A percentile compares a stretch with the other conserved stretches of the same genome.
phyloP scores from a whole-genome alignment of 2,888 invertebrate species.

The Apotomis capreana region DNA sequence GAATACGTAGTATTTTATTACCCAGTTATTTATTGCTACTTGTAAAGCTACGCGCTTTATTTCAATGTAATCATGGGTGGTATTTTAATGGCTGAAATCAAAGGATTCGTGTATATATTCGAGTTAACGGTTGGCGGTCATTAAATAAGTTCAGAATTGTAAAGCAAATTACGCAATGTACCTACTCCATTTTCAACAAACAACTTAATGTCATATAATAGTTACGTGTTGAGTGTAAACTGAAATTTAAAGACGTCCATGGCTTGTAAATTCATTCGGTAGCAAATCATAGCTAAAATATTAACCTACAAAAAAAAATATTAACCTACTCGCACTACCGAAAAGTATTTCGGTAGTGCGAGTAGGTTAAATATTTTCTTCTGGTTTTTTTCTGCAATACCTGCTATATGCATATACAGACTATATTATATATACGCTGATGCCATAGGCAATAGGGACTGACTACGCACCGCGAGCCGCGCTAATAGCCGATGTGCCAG shows the following conservation, averaged over 20 bases:
- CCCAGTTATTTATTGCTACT: conserved; percentile 48
- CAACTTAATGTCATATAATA: neutral
- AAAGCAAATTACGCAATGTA: conserved; percentile 4
- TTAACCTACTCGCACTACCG: too few relatives aligned
- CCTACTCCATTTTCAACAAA: neutral
- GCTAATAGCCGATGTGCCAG: too few relatives aligned
- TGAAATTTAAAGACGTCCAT: neutral
- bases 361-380: too few relatives aligned
- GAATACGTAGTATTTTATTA: conserved; percentile 61
- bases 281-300: too few relatives aligned
- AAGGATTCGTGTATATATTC: conserved; percentile 14
- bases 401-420: too few relatives aligned
- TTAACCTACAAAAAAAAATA: too few relatives aligned
- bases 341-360: too few relatives aligned
- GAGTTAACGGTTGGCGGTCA: conserved; percentile 22
- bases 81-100: conserved; percentile 33
- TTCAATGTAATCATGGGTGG: conserved; percentile 37
- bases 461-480: too few relatives aligned
- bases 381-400: too few relatives aligned
- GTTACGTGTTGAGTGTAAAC: neutral
- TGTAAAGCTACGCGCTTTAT: conserved; percentile 26
- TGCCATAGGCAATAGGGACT: too few relatives aligned
- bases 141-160: conserved; percentile 22
- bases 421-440: too few relatives aligned
- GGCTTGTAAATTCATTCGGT: too few relatives aligned